Base-by-base conservation (phyloP, 2,797 vertebrate genomes). In the Poecile montanus region DNA sequence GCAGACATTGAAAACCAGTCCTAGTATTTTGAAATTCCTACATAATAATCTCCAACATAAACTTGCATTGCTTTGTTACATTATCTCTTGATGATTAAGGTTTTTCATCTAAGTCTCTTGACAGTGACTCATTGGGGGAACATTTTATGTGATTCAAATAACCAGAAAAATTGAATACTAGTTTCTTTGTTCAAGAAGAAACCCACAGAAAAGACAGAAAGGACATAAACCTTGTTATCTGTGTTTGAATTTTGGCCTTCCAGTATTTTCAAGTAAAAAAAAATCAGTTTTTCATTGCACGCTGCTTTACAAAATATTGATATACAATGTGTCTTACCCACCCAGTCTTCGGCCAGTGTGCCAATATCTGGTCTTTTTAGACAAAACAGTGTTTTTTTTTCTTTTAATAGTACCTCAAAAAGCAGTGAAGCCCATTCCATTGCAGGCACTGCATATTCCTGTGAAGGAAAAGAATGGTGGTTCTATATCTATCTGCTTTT, bases 71-170 rank as follows among this genome's bases (percentile, higher is more conserved):
- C 47, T 94, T 85, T 89, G 30, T 73, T 74, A 51, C 44, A 36
- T 88, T 88, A 71, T 87, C 70, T 85, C 80, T 73, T 76, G 60
- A 25, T 38, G 71, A 76, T 93, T 32, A 78, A 54, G 34, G 62
- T 47, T 94, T 95, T 95, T 93, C 40, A 82, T 91, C 40, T 81
- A 29, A 40, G 47, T 60, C 66, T 73, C 62, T 80, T 91, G 83
- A 60, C 16, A 58, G 47, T 71, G 82, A 75, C 53, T 92, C 30
- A 72, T 4, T 85, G 82, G 47, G 3, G 6, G 81, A 88, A 63
- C 7, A 56, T 71, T 54, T 83, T 30, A 26, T 89, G n/a, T 40
- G 45, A 76, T 50, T 89, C 76, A 78, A 53, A 71, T 66, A 78
- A 77, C 32, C 14, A 80, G 51, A 77, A 83, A 68, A 80, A 77